phyloP scores from a whole-genome alignment of 2,113 vertebrate species.

The Larimichthys crocea region DNA sequence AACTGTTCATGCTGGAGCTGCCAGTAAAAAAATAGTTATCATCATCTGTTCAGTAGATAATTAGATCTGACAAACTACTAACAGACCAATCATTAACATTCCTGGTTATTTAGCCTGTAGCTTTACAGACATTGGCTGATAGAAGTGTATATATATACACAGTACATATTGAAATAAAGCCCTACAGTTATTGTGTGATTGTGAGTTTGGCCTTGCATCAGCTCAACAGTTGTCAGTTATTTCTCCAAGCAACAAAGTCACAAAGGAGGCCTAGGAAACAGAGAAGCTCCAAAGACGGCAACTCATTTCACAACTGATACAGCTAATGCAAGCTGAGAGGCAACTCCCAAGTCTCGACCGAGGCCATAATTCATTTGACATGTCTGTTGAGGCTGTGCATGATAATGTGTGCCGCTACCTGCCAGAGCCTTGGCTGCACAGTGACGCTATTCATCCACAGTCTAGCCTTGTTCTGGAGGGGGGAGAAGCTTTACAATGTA shows the following conservation, averaged over 20 bases:
- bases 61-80: neutral
- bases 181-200: neutral
- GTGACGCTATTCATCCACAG: constrained; percentile 74
- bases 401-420: constrained; percentile 65
- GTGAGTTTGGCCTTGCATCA: constrained; percentile 8
- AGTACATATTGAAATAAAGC: neutral
- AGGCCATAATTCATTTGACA: constrained; percentile 63
- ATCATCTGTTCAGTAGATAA: too few species aligned
- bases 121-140: neutral
- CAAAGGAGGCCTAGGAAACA: constrained; percentile 30
- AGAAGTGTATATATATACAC: neutral
- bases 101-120: neutral
- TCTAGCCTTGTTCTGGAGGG: constrained; percentile 56
- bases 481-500: constrained; percentile 66
- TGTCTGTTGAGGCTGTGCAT: constrained; percentile 57
- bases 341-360: constrained; percentile 37
- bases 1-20: too few species aligned
- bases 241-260: constrained; percentile 30
- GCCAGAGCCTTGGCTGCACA: constrained; percentile 68
- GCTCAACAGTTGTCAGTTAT: constrained; percentile 11
- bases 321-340: constrained; percentile 24
- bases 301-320: constrained; percentile 27
- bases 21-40: too few species aligned
- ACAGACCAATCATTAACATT: neutral
- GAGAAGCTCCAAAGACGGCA: constrained; percentile 13